These are phyloP conservation scores for Wiebesia pumilae DNA, from an alignment of 1,140 invertebrate species.

Conservation along the genomic window DNA sequence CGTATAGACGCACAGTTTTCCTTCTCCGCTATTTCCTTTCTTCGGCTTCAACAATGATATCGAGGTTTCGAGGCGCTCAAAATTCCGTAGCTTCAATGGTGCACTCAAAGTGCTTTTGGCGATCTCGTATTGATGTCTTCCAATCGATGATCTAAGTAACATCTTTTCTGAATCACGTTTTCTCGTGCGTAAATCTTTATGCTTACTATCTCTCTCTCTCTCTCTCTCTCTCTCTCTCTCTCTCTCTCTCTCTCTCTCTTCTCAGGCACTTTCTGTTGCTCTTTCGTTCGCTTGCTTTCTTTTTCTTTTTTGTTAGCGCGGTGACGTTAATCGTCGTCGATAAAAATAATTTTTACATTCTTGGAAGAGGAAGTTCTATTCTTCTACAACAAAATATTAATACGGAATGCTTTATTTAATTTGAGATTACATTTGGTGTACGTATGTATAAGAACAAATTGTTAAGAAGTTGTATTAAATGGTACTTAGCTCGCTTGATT, in stretches of 20 bases:
- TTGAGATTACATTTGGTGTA: too few relatives aligned
- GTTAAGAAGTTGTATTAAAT: too few relatives aligned
- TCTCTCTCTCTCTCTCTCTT: neutral
- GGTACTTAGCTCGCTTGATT: too few relatives aligned
- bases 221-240: neutral
- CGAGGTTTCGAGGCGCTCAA: neutral
- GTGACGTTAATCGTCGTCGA: too few relatives aligned
- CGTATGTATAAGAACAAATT: too few relatives aligned
- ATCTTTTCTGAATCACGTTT: neutral
- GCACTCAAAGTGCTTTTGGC: neutral
- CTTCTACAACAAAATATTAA: too few relatives aligned
- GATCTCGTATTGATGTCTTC: neutral
- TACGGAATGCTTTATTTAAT: too few relatives aligned
- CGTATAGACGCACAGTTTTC: neutral
- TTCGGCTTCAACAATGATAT: neutral
- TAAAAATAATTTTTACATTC: too few relatives aligned
- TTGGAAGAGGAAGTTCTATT: too few relatives aligned
- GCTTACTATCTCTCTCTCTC: neutral
- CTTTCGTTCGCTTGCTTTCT: too few relatives aligned
- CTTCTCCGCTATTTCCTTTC: constrained; percentile 3
- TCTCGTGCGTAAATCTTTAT: neutral
- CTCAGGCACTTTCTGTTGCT: too few relatives aligned
- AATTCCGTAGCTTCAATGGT: constrained; percentile 11
- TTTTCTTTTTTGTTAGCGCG: neutral
- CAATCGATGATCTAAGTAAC: neutral